Evolutionary conservation across 1,140 invertebrate species (phyloP).

Genomic region (Leptonema lineaticorne): DNA sequence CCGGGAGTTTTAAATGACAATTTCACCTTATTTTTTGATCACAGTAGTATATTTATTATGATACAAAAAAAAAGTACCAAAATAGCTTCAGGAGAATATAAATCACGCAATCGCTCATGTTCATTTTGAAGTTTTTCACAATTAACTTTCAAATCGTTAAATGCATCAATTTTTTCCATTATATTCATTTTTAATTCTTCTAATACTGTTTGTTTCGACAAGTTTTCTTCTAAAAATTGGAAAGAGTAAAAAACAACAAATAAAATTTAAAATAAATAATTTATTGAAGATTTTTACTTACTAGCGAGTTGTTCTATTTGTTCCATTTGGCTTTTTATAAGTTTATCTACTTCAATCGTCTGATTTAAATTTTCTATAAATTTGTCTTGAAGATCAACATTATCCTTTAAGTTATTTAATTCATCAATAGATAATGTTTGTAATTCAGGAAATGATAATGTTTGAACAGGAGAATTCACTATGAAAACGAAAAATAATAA

Average conservation of each 20-base stretch:
- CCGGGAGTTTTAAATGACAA: too few relatives aligned
- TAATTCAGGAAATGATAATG: slow-evolving; percentile 62
- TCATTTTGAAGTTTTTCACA: slow-evolving; percentile 68
- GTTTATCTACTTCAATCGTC: slow-evolving; percentile 65
- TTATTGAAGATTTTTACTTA: slow-evolving; percentile 45
- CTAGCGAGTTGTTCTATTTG: slow-evolving; percentile 72
- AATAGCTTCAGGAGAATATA: slow-evolving; percentile 72
- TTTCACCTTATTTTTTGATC: too few relatives aligned
- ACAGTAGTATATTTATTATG: neutral
- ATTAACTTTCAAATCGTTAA: slow-evolving; percentile 67
- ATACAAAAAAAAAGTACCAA: slow-evolving; percentile 59
- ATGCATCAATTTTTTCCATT: slow-evolving; percentile 62
- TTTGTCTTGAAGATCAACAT: slow-evolving; percentile 68
- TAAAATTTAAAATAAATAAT: slow-evolving; percentile 5
- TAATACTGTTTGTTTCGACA: slow-evolving; percentile 65
- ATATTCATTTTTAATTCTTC: slow-evolving; percentile 63
- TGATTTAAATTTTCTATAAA: slow-evolving; percentile 68
- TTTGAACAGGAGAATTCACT: slow-evolving; percentile 43
- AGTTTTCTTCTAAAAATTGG: slow-evolving; percentile 61
- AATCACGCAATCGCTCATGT: slow-evolving; percentile 69
- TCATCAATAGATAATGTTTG: slow-evolving; percentile 67
- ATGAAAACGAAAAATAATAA: slow-evolving; percentile 38
- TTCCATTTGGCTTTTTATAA: slow-evolving; percentile 69
- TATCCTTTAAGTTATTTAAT: slow-evolving; percentile 65
- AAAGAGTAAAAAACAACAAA: slow-evolving; percentile 17